Evolutionary conservation across 2,113 vertebrate genomes (phyloP), one percentile per base, ranked within the genome.

Genomic region (Mormoops blainvillei): DNA sequence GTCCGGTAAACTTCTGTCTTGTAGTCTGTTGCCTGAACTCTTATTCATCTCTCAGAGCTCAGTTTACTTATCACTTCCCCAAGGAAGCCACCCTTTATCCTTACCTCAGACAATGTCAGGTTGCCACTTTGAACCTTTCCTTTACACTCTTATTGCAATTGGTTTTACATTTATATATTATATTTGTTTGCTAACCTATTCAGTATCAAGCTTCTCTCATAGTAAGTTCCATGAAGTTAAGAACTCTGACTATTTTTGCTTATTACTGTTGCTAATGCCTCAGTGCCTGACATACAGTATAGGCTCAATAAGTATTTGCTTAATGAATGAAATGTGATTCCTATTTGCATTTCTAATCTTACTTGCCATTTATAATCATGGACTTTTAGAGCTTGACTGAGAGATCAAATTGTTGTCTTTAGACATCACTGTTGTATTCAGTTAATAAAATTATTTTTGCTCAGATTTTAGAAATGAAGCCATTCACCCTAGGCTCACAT

Each of bases 381-480:
- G 6, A 71, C 4, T 54, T 88, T 76, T 82, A 77, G 36, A 76
- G 43, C 52, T 77, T 93, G 36, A 45, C 58, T 82, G 26, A 93
- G 19, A 81, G 20, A 74, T 50, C 81, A 86, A 33, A 63, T 83
- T 87, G 33, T 83, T 41, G 19, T 81, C 50, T 87, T 94, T 82
- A 94, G 70, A 31, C 28, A 41, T 89, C 56, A 45, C 38, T 92
- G 15, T 91, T 87, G 18, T 48, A 18, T 92, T 84, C 50, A 38
- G 16, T 89, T 84, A 67, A 89, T 82, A 33, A 36, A 78, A 68
- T 38, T 43, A 28, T 41, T 28, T 28, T 58, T 63, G 77, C 36
- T 96, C 12, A 67, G 45, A 80, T 41, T 94, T 89, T 73, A 89
- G 84, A 87, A 94, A 63, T 86, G 52, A 96, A 83, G 61, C 26